These are phyloP conservation scores for Sarcophaga caerulescens DNA, from an alignment of 2,888 invertebrate species.

Conservation along the genomic window DNA sequence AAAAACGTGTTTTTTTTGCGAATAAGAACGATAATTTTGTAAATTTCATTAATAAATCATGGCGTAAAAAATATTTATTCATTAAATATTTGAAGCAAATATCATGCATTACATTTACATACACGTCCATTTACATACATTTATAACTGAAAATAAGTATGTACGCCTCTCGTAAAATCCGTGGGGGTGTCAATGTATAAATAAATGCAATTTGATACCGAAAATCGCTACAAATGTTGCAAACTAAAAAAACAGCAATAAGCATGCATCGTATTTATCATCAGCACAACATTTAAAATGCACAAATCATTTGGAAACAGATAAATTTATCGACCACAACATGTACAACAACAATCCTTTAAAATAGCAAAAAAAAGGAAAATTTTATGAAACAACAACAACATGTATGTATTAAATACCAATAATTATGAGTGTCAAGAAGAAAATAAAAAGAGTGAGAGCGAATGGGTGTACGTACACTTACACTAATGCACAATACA, in stretches of 20 bases:
- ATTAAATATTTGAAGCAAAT: slow-evolving; percentile 24
- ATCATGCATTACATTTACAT: not conserved
- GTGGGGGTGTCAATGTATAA: not conserved
- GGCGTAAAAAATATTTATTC: slow-evolving; percentile 12
- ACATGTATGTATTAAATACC: slow-evolving; percentile 6
- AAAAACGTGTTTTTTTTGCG: too few species aligned
- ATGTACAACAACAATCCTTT: not conserved
- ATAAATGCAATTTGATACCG: not conserved
- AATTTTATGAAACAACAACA: not conserved
- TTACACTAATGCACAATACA: not conserved
- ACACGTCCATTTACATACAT: not conserved
- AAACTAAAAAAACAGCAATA: slow-evolving; percentile 20
- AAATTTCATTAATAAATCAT: slow-evolving; percentile 16
- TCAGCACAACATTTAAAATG: slow-evolving; percentile 42
- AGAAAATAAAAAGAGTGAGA: not conserved
- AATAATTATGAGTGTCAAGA: slow-evolving; percentile 49
- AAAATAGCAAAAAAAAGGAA: not conserved
- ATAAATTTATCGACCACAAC: slow-evolving; percentile 40
- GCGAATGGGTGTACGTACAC: not conserved
- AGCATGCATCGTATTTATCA: not conserved
- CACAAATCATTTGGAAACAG: slow-evolving; percentile 50
- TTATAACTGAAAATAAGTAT: not conserved
- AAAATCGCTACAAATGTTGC: not conserved
- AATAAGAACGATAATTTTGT: slow-evolving; percentile 16
- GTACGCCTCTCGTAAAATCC: not conserved